Evolutionary conservation across 2,888 invertebrate species (phyloP).

Genomic region (Dendrolimus pini): DNA sequence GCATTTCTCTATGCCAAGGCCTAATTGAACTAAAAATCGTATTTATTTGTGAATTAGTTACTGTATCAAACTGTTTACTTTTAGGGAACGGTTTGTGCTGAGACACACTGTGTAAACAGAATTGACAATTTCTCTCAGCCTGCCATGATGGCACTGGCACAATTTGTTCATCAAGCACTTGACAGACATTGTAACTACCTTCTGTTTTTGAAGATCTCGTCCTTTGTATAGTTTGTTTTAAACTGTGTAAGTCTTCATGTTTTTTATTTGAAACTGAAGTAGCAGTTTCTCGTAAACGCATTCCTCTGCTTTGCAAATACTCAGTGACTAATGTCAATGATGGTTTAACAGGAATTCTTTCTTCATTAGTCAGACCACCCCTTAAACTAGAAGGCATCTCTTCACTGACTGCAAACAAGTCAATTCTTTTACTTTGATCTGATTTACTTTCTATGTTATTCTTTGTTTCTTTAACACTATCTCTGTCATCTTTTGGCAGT

Average conservation of each 20-base stretch:
- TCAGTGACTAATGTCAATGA: conserved; percentile 58
- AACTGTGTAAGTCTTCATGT: conserved; percentile 44
- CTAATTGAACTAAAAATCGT: conserved; percentile 30
- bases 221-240: conserved; percentile 53
- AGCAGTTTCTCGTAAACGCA: conserved; percentile 46
- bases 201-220: conserved; percentile 42
- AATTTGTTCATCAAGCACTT: conserved; percentile 54
- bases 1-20: conserved; percentile 20
- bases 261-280: conserved; percentile 26
- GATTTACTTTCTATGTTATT: conserved; percentile 32
- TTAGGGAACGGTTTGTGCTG: conserved; percentile 10
- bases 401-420: conserved; percentile 62
- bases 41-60: conserved; percentile 34
- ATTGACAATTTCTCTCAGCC: conserved; percentile 35
- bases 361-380: conserved; percentile 31
- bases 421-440: conserved; percentile 39
- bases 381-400: conserved; percentile 63
- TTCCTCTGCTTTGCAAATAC: conserved; percentile 54
- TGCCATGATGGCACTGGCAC: conserved; percentile 58
- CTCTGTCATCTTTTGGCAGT: conserved; percentile 41
- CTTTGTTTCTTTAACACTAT: conserved; percentile 33
- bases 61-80: conserved; percentile 20
- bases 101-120: conserved; percentile 21
- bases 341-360: conserved; percentile 29
- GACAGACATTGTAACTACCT: conserved; percentile 54